phyloP scores from a whole-genome alignment of 2,113 vertebrate species.

The Carettochelys insculpta region DNA sequence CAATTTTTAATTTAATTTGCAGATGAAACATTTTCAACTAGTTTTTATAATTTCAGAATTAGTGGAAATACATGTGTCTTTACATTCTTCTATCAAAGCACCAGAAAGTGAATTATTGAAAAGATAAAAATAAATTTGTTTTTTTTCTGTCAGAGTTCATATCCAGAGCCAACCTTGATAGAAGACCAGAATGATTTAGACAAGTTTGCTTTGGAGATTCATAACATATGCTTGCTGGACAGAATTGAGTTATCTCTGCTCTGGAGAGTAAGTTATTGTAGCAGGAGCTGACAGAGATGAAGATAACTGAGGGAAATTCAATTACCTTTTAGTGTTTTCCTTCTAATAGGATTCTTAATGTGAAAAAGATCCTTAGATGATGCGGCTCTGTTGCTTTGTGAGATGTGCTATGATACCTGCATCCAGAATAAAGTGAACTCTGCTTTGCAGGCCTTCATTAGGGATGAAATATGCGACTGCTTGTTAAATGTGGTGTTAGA shows the following conservation, averaged over 20 bases:
- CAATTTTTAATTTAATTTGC: constrained; percentile 41
- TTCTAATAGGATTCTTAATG: constrained; percentile 99
- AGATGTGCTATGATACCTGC: constrained; percentile 79
- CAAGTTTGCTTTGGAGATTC: constrained; percentile 91
- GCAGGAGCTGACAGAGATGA: constrained; percentile 98
- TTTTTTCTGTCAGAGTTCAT: constrained; percentile 93
- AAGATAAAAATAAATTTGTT: constrained; percentile 95
- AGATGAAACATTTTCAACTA: constrained; percentile 49
- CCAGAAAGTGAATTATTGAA: constrained; percentile 86
- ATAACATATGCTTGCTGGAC: constrained; percentile 93
- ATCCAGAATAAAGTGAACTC: constrained; percentile 81
- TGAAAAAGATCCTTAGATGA: constrained; percentile 96
- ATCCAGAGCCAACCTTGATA: constrained; percentile 88
- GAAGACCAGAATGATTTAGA: constrained; percentile 93
- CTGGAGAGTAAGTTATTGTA: constrained; percentile 98
- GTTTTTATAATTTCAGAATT: constrained; percentile 68
- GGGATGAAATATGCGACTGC: constrained; percentile 83
- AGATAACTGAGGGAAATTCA: constrained; percentile 99
- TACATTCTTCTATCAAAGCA: constrained; percentile 75
- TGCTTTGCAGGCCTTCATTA: constrained; percentile 83
- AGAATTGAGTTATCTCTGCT: constrained; percentile 98
- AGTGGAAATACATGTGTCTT: constrained; percentile 65
- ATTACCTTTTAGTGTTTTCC: constrained; percentile 99
- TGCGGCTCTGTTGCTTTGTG: constrained; percentile 75
- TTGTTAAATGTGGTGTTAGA: constrained; percentile 80